phyloP scores from a whole-genome alignment of 2,113 vertebrate genomes.

The Neolamprologus sp. region DNA sequence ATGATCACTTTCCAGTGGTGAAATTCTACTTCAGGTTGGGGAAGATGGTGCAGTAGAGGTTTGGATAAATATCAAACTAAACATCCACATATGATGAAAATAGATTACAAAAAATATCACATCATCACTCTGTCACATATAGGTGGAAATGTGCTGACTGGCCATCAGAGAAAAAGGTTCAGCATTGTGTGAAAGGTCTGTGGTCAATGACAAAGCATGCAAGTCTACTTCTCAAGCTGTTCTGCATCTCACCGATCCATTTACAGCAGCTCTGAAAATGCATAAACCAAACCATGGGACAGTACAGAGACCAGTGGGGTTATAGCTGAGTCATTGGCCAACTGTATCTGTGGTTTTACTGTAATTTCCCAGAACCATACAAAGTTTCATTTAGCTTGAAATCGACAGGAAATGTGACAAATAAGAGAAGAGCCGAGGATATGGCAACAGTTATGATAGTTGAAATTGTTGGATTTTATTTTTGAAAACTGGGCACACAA shows the following conservation, averaged over 20 bases:
- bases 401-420: background rate
- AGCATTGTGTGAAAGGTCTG: background rate
- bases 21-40: background rate
- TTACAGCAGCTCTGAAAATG: background rate
- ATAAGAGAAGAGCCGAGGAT: background rate
- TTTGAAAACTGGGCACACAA: background rate
- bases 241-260: background rate
- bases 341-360: background rate
- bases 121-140: background rate
- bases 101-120: background rate
- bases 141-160: background rate
- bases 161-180: background rate
- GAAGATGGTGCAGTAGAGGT: background rate
- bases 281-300: slow-evolving; percentile 26
- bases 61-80: background rate
- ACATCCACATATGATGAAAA: background rate
- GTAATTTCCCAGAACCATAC: slow-evolving; percentile 5
- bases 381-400: background rate
- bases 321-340: slow-evolving; percentile 6
- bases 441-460: background rate
- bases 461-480: background rate
- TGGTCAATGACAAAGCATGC: slow-evolving; percentile 23
- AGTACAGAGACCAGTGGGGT: slow-evolving; percentile 23
- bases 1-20: background rate
- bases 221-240: background rate